Conservation (phyloP, 2,797 vertebrate species). For the Alosa sapidissima region DNA sequence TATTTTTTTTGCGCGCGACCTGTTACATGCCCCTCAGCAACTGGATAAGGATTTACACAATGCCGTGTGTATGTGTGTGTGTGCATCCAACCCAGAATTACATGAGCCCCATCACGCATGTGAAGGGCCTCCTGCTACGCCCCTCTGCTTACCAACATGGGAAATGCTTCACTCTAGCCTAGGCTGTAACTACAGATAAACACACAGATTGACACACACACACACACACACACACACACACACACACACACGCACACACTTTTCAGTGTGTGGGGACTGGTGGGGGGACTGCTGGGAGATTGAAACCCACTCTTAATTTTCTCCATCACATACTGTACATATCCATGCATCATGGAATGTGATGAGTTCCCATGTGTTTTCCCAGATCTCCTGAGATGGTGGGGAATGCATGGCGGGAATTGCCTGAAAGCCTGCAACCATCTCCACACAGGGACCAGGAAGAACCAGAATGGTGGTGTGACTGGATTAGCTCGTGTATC, state of each 20-base stretch:
- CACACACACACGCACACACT: constrained; percentile 17
- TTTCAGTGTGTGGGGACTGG: not conserved
- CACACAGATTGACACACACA: constrained; percentile 17
- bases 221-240: constrained; percentile 20
- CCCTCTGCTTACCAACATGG: not conserved
- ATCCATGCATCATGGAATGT: not conserved
- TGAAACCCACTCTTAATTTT: not conserved
- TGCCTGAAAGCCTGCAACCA: not conserved
- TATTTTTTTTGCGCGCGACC: not conserved
- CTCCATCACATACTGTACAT: not conserved
- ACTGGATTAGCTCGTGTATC: not conserved
- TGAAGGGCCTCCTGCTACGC: not conserved
- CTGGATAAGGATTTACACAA: not conserved
- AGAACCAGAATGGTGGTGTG: not conserved
- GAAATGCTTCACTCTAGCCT: not conserved
- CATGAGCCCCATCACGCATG: not conserved
- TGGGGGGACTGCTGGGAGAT: not conserved
- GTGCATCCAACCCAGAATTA: not conserved
- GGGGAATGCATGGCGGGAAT: not conserved
- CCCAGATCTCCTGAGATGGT: constrained; percentile 2
- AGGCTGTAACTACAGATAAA: not conserved
- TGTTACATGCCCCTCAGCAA: constrained; percentile 6
- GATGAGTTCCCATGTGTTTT: not conserved
- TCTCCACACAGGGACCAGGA: not conserved
- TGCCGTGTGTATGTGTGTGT: not conserved